Base-by-base conservation (phyloP, 1,140 invertebrate genomes). In the Drosophila kepulauana region DNA sequence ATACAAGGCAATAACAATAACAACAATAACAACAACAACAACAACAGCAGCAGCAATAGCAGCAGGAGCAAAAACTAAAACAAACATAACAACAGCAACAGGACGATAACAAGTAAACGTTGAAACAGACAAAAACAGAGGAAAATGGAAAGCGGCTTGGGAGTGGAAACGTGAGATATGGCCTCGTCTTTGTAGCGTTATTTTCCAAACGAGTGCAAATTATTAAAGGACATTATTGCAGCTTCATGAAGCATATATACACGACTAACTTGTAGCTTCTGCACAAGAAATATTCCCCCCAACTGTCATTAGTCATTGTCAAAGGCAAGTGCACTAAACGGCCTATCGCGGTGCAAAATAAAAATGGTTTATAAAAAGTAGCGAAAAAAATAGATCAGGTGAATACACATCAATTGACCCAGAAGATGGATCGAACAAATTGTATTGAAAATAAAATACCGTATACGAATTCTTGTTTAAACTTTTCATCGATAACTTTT, bases 141-240 rank as follows among this genome's bases (percentile, higher is more conserved):
- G 7, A 28, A 3, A 52, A 30, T 13, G 5, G n/a, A 54, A 16
- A 16, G 15, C 7, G 48, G 8, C 28, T 3, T 25, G 35, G 20
- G 66, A 62, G 67, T 61, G 41, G 16, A 30, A 25, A 70, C 11
- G 63, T 13, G 66, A 77, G 72, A 79, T 79, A 80, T 82, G 66
- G 71, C 69, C 80, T 79, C 78, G 68, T 68, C 85, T 85, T 85
- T 85, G 71, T 89, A 67, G 66, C 69, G 86, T 82, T 89, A 91
- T 91, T 91, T 91, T 91, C 88, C 88, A 85, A 88, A 88, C 68
- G 81, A 88, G 69, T 82, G 87, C 71, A 78, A 87, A 87, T 91
- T 91, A 91, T 91, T 91, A 91, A 91, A 91, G 79, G 74, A 45
- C 80, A 91, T 91, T 91, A 91, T 77, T 91, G 78, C 84, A 91